A percentile compares a stretch with the other conserved stretches of the same genome.
Conservation (phyloP, 35 echinoderm and acorn worm genomes). For the Chiridota heheva region DNA sequence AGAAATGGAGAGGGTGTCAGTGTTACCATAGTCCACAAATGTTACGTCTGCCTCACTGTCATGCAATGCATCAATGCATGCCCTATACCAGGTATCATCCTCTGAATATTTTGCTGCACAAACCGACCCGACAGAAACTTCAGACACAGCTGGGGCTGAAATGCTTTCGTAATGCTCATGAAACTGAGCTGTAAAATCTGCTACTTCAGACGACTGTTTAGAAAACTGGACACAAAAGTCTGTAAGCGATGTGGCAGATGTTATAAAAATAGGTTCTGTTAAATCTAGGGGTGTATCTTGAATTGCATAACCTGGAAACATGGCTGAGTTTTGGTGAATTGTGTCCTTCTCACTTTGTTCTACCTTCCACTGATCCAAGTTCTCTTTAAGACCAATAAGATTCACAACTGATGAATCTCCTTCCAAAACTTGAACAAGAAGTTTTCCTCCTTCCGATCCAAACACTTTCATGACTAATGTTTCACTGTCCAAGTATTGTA, state of each 20-base stretch:
- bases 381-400: too few species aligned
- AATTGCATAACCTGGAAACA: constrained; percentile 28
- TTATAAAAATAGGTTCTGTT: not conserved
- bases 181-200: constrained; percentile 54
- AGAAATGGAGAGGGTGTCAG: constrained; percentile 26
- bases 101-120: constrained; percentile 76
- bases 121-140: constrained; percentile 17
- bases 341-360: too few species aligned
- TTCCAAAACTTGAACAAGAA: too few species aligned
- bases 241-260: not conserved
- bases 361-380: too few species aligned
- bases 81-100: constrained; percentile 87
- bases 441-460: too few species aligned
- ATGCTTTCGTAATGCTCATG: constrained; percentile 19
- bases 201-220: constrained; percentile 9
- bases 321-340: too few species aligned
- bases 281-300: not conserved
- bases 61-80: not conserved
- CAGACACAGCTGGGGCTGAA: constrained; percentile 2
- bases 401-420: too few species aligned
- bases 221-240: constrained; percentile 36
- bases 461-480: too few species aligned
- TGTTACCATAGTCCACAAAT: constrained; percentile 88
- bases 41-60: constrained; percentile 12
- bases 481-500: too few species aligned